A percentile compares a stretch with the other conserved stretches of the same genome.
Conservation (phyloP, 1,140 invertebrate genomes). For the Orchestia grillus region DNA sequence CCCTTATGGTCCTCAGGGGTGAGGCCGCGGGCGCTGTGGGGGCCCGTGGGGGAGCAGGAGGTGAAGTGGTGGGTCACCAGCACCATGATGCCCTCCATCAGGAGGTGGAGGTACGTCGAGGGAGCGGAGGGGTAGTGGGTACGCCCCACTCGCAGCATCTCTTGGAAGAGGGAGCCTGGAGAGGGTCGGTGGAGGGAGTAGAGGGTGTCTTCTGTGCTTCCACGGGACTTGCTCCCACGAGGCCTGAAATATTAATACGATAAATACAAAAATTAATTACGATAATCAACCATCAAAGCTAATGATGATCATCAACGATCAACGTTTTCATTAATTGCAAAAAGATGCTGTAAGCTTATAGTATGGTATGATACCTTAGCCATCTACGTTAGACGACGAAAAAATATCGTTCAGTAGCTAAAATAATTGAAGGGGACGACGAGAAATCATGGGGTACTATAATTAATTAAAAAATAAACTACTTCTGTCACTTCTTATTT, state of each 20-base stretch:
- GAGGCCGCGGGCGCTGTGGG: not conserved
- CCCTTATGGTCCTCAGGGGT: not conserved
- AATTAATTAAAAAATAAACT: too few relatives aligned
- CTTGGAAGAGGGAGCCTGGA: constrained; percentile 69
- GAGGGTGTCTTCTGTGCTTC: constrained; percentile 64
- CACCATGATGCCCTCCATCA: constrained; percentile 79
- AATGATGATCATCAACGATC: too few relatives aligned
- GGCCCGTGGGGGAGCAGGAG: not conserved
- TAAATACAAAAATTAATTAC: not conserved
- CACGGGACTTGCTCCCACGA: not conserved
- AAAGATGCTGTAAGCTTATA: too few relatives aligned
- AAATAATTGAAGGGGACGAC: too few relatives aligned
- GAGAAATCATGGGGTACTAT: too few relatives aligned
- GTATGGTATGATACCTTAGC: too few relatives aligned
- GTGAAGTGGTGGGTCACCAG: constrained; percentile 71
- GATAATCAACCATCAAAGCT: too few relatives aligned
- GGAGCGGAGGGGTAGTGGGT: constrained; percentile 70
- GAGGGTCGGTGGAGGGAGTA: constrained; percentile 70
- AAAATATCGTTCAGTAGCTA: too few relatives aligned
- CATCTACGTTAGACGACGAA: too few relatives aligned
- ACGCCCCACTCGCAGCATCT: constrained; percentile 65
- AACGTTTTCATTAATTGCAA: too few relatives aligned
- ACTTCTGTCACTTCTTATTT: too few relatives aligned
- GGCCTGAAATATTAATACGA: not conserved
- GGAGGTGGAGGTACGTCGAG: constrained; percentile 77